Base-by-base conservation (phyloP, 2,113 vertebrate species). In the Agapornis roseicollis region DNA sequence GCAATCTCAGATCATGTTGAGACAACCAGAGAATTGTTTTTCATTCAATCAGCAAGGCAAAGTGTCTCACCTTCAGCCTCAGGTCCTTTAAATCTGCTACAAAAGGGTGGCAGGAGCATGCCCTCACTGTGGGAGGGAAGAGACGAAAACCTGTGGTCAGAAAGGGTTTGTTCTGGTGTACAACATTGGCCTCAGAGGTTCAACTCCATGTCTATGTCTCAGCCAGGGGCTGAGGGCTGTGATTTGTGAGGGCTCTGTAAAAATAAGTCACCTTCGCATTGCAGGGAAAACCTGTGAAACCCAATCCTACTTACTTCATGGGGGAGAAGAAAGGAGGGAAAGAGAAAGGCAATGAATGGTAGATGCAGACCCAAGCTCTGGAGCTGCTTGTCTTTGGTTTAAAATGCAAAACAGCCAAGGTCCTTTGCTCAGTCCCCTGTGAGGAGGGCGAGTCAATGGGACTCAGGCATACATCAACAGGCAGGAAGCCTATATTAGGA, bases 81-180 rank as follows among this genome's bases (percentile, higher is more conserved):
- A 22, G 5, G 24, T 69, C 22, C 46, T 35, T 52, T 55, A 60
- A 20, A 2, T 7, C 7, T 50, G 13, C 33, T 74, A 61, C 73
- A 60, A n/a, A 31, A 42, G 55, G 27, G 29, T 29, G 29, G 29
- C 0, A 0, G 11, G 65, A 60, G 9, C 39, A 20, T 1, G 2
- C 19, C 0, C 0, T 37, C n/a, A 3, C 28, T 17, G 44, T 13
- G n/a, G 47, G 29, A 49, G 8, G 6, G 13, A 42, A 71, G 50
- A 63, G 14, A 13, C 35, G 18, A 9, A 24, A 83, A 22, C 22
- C 29, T 47, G 18, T 9, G 16, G 25, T 58, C 28, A 37, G 37
- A 58, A 33, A 42, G 6, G 19, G 11, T 68, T 85, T 64, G 50
- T 13, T 14, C 46, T 74, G 46, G 49, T 58, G 14, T 28, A 9